Evolutionary conservation across 2,888 invertebrate genomes (phyloP).

Genomic region (Heliconius erato): DNA sequence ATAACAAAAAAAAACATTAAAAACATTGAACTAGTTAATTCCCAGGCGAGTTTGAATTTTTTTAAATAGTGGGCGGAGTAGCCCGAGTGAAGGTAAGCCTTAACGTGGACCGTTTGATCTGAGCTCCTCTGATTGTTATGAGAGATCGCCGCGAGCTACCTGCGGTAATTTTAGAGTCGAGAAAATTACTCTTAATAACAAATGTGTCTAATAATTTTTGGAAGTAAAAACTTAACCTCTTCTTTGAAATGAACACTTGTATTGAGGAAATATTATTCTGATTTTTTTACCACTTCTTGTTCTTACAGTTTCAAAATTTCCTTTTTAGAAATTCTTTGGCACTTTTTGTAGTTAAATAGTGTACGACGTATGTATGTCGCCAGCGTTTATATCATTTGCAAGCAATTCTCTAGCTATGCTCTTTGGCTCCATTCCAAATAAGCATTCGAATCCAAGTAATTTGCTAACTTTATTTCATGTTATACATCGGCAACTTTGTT

Average conservation of each 20-base stretch:
- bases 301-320: slow-evolving; percentile 38
- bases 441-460: slow-evolving; percentile 72
- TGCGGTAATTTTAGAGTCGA: slow-evolving; percentile 82
- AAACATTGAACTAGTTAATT: slow-evolving; percentile 78
- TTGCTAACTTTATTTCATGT: slow-evolving; percentile 73
- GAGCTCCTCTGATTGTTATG: slow-evolving; percentile 65
- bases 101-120: slow-evolving; percentile 61
- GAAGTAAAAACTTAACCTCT: slow-evolving; percentile 63
- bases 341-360: slow-evolving; percentile 61
- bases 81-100: slow-evolving; percentile 71
- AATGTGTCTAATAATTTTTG: slow-evolving; percentile 80
- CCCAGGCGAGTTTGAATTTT: slow-evolving; percentile 77
- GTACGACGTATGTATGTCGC: slow-evolving; percentile 64
- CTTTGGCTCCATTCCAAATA: slow-evolving; percentile 71
- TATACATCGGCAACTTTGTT: slow-evolving; percentile 51
- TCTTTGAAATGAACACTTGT: slow-evolving; percentile 63
- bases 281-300: slow-evolving; percentile 52
- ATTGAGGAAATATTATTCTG: slow-evolving; percentile 67
- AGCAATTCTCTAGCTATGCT: slow-evolving; percentile 66
- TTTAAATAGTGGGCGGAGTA: slow-evolving; percentile 83
- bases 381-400: slow-evolving; percentile 68
- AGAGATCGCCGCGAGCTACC: slow-evolving; percentile 80
- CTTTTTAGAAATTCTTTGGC: slow-evolving; percentile 57
- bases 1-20: slow-evolving; percentile 78
- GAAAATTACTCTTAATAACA: slow-evolving; percentile 84